Evolutionary conservation across 2,113 vertebrate species (phyloP), one percentile per base, ranked within the genome.

Genomic region (Xiphophorus maculatus): DNA sequence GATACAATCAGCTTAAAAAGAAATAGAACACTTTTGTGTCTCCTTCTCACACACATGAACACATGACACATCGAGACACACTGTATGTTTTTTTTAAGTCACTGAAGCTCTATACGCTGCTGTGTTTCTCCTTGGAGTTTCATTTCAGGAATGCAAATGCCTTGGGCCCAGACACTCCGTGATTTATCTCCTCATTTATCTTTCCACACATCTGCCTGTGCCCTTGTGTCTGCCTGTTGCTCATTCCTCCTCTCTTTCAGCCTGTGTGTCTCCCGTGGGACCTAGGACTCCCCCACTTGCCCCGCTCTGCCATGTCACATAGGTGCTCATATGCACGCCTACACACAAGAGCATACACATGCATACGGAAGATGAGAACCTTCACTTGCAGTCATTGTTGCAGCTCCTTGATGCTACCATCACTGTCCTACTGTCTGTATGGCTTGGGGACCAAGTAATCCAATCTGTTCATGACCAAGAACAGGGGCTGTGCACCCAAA

Each of bases 101-200:
- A 74, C 76, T 79, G 80, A 67, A 85, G 86, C 89, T 87, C 79
- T 74, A 76, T 82, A 64, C 60, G 27, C 80, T 37, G 76, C 85
- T 84, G 70, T 85, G 91, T 92, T 89, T 88, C 92, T 92, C 90
- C 90, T 92, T 90, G 85, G 90, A 90, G 93, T 90, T 93, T 91
- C 91, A 93, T 93, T 91, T 93, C 89, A 92, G 93, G 93, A 94
- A 95, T 95, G 93, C 90, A 94, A 92, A 94, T 94, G 92, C 91
- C 90, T 87, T 86, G 79, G 79, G 90, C 88, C 88, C 91, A 92
- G 92, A 93, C 91, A 90, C 90, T 82, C 81, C 25, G 84, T 94
- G 93, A 95, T 95, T 94, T 94, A 94, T 94, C 92, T 92, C 82
- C 89, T 93, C 90, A 94, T 94, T 93, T 94, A 95, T 94, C 93